phyloP scores from a whole-genome alignment of 2,797 vertebrate genomes.

The Margarornis squamiger region DNA sequence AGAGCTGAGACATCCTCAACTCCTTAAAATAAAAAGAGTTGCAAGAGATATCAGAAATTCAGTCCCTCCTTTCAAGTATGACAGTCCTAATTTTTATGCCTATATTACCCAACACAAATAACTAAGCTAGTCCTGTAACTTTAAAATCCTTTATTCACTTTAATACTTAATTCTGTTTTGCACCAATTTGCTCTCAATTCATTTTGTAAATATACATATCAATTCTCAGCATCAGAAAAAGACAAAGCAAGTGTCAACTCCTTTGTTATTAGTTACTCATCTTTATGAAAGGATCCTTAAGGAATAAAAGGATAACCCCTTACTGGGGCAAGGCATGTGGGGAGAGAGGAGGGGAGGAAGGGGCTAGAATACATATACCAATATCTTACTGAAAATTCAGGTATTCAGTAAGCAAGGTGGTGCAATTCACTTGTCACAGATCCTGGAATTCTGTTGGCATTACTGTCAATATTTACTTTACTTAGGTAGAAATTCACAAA shows the following conservation, averaged over 20 bases:
- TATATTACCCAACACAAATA: neutral
- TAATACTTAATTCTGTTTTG: neutral
- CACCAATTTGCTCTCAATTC: neutral
- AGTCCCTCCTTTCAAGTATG: neutral
- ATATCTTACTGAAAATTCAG: neutral
- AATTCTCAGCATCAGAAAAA: neutral
- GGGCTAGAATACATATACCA: neutral
- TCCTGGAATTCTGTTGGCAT: neutral
- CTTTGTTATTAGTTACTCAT: neutral
- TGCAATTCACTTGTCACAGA: neutral
- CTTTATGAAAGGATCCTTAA: neutral
- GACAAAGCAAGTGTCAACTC: neutral
- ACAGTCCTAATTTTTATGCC: neutral
- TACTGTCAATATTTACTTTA: neutral
- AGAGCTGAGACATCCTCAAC: neutral
- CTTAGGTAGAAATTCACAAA: neutral
- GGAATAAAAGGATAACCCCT: neutral
- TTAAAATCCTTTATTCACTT: neutral
- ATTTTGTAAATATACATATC: neutral
- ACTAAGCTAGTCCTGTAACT: neutral
- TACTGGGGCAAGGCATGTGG: accelerated
- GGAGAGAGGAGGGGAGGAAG: neutral
- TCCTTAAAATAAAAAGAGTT: neutral
- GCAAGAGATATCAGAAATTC: neutral
- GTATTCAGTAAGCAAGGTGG: neutral